Evolutionary conservation across 2,113 vertebrate species (phyloP).

Genomic region (Balaeniceps rex): DNA sequence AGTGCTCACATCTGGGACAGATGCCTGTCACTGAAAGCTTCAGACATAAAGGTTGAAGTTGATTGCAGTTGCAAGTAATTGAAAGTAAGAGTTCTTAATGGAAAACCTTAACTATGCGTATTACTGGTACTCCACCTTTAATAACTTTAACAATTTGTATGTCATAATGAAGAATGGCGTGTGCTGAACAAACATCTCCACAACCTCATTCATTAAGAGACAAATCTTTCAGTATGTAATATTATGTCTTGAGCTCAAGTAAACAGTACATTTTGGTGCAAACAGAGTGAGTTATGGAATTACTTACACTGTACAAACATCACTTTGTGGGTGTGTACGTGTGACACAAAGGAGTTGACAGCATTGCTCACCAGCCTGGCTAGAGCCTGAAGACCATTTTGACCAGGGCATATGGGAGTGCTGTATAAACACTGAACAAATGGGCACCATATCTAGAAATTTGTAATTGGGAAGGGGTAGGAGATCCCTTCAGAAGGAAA

Average conservation of each 20-base stretch:
- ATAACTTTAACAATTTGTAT: not conserved
- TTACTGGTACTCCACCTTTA: constrained; percentile 32
- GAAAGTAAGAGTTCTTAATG: not conserved
- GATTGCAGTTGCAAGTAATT: not conserved
- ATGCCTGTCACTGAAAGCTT: not conserved
- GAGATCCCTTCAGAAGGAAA: not conserved
- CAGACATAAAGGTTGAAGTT: not conserved
- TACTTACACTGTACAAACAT: not conserved
- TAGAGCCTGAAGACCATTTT: not conserved
- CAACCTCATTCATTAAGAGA: constrained; percentile 39
- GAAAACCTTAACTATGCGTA: constrained; percentile 10
- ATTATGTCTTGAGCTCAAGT: constrained; percentile 21
- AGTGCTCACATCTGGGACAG: not conserved
- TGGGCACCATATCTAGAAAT: not conserved
- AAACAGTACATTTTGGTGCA: constrained; percentile 30
- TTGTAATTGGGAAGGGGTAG: not conserved
- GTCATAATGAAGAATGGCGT: not conserved
- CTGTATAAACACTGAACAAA: not conserved
- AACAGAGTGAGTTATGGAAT: constrained; percentile 52
- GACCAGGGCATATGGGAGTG: not conserved
- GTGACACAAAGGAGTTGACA: not conserved
- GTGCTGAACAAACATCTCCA: constrained; percentile 52
- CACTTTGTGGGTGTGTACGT: not conserved
- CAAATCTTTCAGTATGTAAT: not conserved
- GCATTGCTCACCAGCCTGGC: not conserved